Evolutionary conservation across 1,140 invertebrate genomes (phyloP).

Genomic region (Brachionus asplanchnoidis): DNA sequence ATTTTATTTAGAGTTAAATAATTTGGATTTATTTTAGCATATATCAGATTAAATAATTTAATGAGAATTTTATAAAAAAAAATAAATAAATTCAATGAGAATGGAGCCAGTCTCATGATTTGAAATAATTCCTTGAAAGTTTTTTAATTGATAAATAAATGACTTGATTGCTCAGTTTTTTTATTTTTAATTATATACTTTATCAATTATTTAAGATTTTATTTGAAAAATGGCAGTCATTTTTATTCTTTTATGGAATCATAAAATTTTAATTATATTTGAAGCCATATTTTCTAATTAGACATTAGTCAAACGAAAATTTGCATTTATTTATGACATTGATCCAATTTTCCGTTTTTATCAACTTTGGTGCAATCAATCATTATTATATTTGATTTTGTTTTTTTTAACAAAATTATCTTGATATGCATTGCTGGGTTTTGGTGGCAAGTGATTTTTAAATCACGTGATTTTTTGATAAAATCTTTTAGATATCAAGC

Average conservation of each 20-base stretch:
- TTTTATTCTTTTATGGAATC: not conserved
- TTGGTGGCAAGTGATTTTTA: not conserved
- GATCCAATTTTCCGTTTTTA: not conserved
- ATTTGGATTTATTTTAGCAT: not conserved
- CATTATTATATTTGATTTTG: not conserved
- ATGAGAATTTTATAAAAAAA: not conserved
- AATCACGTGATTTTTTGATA: not conserved
- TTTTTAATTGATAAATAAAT: not conserved
- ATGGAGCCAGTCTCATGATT: not conserved
- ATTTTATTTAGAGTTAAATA: not conserved
- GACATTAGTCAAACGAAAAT: not conserved
- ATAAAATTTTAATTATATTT: not conserved
- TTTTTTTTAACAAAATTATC: not conserved
- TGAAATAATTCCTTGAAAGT: not conserved
- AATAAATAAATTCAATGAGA: not conserved
- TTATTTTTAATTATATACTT: not conserved
- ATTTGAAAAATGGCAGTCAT: not conserved
- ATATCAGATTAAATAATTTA: not conserved
- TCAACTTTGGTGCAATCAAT: not conserved
- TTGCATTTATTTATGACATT: not conserved
- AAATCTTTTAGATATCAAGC: not conserved
- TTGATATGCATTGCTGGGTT: not conserved
- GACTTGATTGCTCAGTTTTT: not conserved
- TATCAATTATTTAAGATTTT: not conserved
- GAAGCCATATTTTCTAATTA: not conserved